Conservation (phyloP, 2,113 vertebrate genomes). For the Columba janthina region DNA sequence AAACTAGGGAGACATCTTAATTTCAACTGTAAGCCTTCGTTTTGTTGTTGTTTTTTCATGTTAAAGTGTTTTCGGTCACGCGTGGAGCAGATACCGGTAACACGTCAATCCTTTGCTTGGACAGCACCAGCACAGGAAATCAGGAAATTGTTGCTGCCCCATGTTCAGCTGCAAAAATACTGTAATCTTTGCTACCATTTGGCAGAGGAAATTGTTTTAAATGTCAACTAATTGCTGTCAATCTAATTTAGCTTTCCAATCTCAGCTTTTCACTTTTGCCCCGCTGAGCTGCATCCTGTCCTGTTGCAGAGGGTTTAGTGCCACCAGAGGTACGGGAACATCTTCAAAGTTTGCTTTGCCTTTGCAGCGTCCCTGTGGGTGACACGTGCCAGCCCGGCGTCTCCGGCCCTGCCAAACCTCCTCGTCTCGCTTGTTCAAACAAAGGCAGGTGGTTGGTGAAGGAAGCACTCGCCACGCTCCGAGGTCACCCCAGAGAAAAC, state of each 20-base stretch:
- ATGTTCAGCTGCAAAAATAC: neutral
- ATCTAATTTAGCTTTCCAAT: neutral
- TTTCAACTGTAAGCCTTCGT: neutral
- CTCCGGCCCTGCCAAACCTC: neutral
- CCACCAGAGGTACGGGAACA: rapidly evolving
- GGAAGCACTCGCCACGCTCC: rapidly evolving
- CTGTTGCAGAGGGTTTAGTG: neutral
- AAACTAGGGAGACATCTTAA: neutral
- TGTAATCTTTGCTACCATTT: neutral
- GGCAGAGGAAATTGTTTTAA: slow-evolving; percentile 4
- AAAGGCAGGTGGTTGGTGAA: neutral
- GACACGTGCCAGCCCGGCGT: neutral
- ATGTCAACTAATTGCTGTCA: neutral
- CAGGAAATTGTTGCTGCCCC: neutral
- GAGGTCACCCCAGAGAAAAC: neutral
- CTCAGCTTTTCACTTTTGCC: neutral
- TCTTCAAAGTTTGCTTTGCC: neutral
- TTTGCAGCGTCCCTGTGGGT: neutral
- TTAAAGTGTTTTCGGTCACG: neutral
- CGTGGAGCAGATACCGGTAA: rapidly evolving
- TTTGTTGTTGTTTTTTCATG: neutral
- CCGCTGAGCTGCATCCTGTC: neutral
- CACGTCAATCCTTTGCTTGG: neutral
- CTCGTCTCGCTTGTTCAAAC: neutral
- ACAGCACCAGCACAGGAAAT: neutral